Evolutionary conservation across 2,113 vertebrate genomes (phyloP), one percentile per base, ranked within the genome.

Genomic region (Sebastes fasciatus): DNA sequence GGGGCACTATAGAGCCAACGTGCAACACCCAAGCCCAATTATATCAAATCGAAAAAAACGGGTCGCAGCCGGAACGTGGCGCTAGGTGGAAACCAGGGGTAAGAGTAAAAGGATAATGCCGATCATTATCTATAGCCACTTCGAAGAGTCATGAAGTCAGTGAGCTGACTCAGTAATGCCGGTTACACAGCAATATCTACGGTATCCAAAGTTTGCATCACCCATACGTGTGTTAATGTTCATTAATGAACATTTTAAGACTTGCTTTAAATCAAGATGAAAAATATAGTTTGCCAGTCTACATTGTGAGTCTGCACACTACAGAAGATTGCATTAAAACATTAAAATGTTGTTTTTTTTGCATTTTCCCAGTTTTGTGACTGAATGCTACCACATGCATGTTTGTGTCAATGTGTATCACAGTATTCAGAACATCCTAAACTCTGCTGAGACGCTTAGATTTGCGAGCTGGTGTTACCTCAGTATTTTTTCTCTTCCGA

Each of bases 391-490:
- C 34, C 17, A 75, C 3, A 40, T 62, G 6, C 17, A 62, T 14
- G 49, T 23, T 45, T 9, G 16, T 77, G n/a, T 49, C 42, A 46
- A 6, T 64, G 51, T 46, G 21, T 40, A 16, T 57, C 8, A 64
- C 8, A 11, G 34, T 12, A 19, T 46, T 45, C 3, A 40, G 16
- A 65, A 21, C 26, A 3, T 6, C 4, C 55, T 81, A 70, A 51
- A 75, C 52, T 69, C 51, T 79, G 80, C 81, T 88, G 75, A 4
- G 58, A 7, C 64, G 75, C 55, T 78, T 82, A 2, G 73, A 72
- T 46, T 42, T 72, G 26, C 23, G 45, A 52, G 17, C 0, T 43
- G 85, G 77, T 4, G 84, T 83, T 21, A 43, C 26, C 34, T 63
- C 57, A 4, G 74, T 17, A 1, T 19, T 11, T 71, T 51, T 86